phyloP scores from a whole-genome alignment of 2,113 vertebrate species.

The Gila orcuttii region DNA sequence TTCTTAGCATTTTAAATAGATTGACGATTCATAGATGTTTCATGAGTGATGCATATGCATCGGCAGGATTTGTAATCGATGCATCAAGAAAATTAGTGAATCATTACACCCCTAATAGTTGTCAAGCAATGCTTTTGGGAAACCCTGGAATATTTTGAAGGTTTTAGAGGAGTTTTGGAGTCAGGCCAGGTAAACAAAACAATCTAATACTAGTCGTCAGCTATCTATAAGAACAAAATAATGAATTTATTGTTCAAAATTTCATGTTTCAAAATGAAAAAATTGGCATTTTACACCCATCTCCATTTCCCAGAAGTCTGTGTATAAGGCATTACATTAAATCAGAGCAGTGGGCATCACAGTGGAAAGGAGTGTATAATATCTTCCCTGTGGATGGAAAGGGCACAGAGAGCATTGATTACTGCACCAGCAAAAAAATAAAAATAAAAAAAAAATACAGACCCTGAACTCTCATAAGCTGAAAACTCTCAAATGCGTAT shows the following conservation, averaged over 20 bases:
- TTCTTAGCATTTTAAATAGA: no score
- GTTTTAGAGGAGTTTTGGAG: no score
- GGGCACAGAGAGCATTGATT: constrained; percentile 31
- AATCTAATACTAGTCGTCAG: not conserved
- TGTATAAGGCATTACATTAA: not conserved
- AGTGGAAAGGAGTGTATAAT: constrained; percentile 7
- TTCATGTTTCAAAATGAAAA: not conserved
- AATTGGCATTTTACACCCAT: not conserved
- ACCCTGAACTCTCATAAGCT: constrained; percentile 7
- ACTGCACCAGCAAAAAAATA: not conserved
- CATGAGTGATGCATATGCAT: no score
- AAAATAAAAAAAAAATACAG: not conserved
- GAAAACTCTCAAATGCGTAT: constrained; percentile 7
- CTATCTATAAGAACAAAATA: not conserved
- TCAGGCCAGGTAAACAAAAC: not conserved
- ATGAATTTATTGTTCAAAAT: not conserved
- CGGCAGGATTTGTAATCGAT: no score
- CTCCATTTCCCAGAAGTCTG: not conserved
- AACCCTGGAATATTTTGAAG: no score
- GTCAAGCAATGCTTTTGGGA: no score
- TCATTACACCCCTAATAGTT: no score
- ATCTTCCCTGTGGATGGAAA: constrained; percentile 29
- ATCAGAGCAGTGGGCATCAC: not conserved
- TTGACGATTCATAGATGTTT: no score
- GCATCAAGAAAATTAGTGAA: no score